phyloP scores from a whole-genome alignment of 2,797 vertebrate genomes.

The Netta rufina region DNA sequence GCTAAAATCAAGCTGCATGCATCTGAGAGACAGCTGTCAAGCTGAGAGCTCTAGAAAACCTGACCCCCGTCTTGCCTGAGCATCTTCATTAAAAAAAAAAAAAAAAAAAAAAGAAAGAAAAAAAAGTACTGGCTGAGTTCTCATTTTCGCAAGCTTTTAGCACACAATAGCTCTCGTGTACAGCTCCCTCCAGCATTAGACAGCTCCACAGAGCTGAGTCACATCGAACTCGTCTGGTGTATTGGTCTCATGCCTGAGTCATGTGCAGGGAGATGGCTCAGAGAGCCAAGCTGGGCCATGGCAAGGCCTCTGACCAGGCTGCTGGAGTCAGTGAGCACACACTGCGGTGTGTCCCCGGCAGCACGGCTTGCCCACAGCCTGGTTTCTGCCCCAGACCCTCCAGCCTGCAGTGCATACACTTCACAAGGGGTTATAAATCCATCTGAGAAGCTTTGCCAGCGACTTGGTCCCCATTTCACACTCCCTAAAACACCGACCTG shows the following conservation, averaged over 20 bases:
- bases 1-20: not conserved
- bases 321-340: not conserved
- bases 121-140: not conserved
- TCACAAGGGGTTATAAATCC: not conserved
- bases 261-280: not conserved
- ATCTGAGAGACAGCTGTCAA: conserved; percentile 49
- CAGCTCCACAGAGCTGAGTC: not conserved
- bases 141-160: not conserved
- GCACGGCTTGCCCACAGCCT: not conserved
- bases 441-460: not conserved
- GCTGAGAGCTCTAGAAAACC: not conserved
- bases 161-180: not conserved
- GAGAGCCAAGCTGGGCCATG: not conserved
- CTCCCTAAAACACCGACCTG: not conserved
- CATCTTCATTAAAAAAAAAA: not conserved
- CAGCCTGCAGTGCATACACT: not conserved
- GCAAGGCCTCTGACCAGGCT: not conserved
- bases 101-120: not conserved
- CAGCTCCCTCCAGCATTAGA: not conserved
- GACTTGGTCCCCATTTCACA: not conserved
- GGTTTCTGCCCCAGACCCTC: not conserved
- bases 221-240: not conserved
- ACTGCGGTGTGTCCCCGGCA: fast-evolving
- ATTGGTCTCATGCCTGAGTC: not conserved
- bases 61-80: not conserved